Conservation (phyloP, 2,113 vertebrate species). For the Paradoxurus hermaphroditus region DNA sequence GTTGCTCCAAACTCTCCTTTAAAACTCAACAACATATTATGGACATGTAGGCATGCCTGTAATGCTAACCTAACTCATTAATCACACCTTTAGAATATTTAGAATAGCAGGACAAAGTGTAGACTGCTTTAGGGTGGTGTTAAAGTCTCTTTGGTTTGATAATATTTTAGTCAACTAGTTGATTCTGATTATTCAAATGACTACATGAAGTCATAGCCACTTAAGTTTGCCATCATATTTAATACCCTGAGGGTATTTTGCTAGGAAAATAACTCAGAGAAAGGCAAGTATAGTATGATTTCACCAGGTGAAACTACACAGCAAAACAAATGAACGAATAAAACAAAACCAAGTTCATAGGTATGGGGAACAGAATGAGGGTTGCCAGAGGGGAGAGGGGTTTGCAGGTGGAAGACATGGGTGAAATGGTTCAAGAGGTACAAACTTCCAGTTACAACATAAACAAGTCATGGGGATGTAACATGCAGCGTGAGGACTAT, state of each 20-base stretch:
- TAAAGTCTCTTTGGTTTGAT: background rate
- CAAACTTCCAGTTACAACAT: background rate
- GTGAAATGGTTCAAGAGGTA: background rate
- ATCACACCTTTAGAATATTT: background rate
- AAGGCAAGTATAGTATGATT: background rate
- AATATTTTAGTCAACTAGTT: background rate
- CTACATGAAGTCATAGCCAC: background rate
- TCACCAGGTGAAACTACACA: background rate
- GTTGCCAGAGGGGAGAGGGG: background rate
- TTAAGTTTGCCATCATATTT: background rate
- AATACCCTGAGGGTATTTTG: background rate
- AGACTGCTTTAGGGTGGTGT: background rate
- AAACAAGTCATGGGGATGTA: background rate
- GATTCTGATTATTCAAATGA: background rate
- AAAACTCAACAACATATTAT: background rate
- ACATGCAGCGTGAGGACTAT: background rate
- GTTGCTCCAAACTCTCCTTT: background rate
- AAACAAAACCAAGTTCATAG: background rate
- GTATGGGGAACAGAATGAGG: background rate
- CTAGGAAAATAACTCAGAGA: background rate
- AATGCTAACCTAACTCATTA: background rate
- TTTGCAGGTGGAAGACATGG: background rate
- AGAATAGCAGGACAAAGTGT: background rate
- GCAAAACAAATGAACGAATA: background rate
- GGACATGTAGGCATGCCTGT: background rate